Percentiles rank a stretch among this genome's conserved stretches.
These are phyloP conservation scores for Chloroceryle amazona DNA, from an alignment of 2,797 vertebrate genomes.

Conservation along the genomic window DNA sequence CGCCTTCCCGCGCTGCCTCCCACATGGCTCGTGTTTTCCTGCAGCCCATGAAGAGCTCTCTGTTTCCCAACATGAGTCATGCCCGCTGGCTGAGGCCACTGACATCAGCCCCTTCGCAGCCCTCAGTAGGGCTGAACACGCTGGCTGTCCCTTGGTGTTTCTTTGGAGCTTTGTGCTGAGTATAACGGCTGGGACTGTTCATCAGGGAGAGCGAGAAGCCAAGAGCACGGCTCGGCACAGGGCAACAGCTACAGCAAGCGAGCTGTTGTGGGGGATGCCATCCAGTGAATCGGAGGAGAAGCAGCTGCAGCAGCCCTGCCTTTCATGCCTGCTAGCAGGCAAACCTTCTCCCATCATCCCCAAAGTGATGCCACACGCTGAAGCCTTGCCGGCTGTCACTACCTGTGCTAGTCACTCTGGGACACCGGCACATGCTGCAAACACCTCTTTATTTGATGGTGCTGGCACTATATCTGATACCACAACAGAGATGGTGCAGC, in stretches of 20 bases:
- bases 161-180: background rate
- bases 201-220: rapidly evolving
- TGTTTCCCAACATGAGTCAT: constrained; percentile 24
- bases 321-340: background rate
- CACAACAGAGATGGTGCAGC: background rate
- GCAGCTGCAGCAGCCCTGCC: background rate
- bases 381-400: background rate
- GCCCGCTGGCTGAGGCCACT: background rate
- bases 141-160: background rate
- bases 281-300: background rate
- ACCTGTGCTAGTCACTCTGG: background rate
- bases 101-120: constrained; percentile 16
- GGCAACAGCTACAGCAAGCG: background rate
- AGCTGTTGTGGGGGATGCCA: background rate
- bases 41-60: constrained; percentile 28
- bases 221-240: background rate
- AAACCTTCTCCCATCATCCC: background rate
- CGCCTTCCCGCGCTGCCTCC: background rate
- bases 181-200: background rate
- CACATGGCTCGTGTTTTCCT: background rate
- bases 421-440: background rate
- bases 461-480: background rate
- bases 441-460: background rate
- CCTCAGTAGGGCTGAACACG: background rate
- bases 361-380: rapidly evolving